Percentiles rank a stretch among this genome's conserved stretches.
phyloP scores from a whole-genome alignment of 1,140 invertebrate genomes.

The Maniola jurtina region DNA sequence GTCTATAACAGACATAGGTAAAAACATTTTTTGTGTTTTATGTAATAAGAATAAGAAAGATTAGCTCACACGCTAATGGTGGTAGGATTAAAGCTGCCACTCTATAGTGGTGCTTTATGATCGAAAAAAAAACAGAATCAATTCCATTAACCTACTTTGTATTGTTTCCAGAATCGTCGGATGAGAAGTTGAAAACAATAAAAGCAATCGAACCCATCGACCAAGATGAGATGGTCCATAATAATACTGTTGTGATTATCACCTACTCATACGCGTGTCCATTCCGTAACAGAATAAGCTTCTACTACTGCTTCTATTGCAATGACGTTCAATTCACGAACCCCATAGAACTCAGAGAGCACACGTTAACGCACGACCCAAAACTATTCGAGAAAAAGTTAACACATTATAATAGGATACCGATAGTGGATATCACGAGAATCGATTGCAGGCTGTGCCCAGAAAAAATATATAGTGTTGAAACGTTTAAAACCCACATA shows the following conservation, averaged over 20 bases:
- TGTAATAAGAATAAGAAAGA: no score
- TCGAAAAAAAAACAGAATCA: no score
- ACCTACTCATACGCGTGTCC: slow-evolving; percentile 62
- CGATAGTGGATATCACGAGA: slow-evolving; percentile 67
- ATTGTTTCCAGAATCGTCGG: slow-evolving; percentile 18
- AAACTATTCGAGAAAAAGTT: slow-evolving; percentile 55
- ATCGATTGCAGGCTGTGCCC: slow-evolving; percentile 63
- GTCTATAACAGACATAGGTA: no score
- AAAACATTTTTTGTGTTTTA: no score
- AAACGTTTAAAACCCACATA: slow-evolving; percentile 53
- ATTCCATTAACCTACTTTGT: no score
- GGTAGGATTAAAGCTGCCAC: no score
- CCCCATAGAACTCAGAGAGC: slow-evolving; percentile 56
- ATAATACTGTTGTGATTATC: slow-evolving; percentile 53
- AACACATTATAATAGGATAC: slow-evolving; percentile 56
- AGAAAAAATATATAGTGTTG: slow-evolving; percentile 58
- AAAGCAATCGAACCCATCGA: slow-evolving; percentile 34
- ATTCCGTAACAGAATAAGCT: slow-evolving; percentile 58
- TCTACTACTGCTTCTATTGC: slow-evolving; percentile 68
- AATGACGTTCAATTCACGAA: slow-evolving; percentile 59
- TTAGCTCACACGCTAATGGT: no score
- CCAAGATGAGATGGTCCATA: slow-evolving; percentile 49
- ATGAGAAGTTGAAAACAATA: slow-evolving; percentile 27
- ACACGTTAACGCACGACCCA: slow-evolving; percentile 57
- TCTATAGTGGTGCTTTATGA: no score